A percentile compares a stretch with the other conserved stretches of the same genome.
These are phyloP conservation scores for Acipenser ruthenus DNA, from an alignment of 2,797 vertebrate species.

Conservation along the genomic window DNA sequence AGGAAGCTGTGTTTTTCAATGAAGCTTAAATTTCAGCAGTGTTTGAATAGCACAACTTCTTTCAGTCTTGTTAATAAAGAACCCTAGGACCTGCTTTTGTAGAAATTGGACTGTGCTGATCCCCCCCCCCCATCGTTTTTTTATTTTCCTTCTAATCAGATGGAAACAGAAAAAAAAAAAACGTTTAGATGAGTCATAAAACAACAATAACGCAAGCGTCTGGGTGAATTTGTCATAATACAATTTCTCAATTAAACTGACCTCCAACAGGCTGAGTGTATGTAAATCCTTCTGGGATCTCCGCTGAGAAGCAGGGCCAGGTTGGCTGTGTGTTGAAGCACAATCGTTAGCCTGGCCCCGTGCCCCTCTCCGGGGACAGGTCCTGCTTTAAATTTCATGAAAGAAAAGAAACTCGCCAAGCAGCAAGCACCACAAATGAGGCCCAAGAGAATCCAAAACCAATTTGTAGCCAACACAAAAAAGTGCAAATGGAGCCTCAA, in stretches of 20 bases:
- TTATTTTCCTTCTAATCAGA: not conserved
- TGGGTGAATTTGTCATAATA: slow-evolving; percentile 32
- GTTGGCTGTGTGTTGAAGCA: slow-evolving; percentile 42
- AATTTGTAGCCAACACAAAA: slow-evolving; percentile 47
- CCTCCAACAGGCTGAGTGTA: slow-evolving; percentile 26
- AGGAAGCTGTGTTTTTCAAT: slow-evolving; percentile 6
- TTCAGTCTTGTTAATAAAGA: slow-evolving; percentile 7
- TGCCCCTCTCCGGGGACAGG: slow-evolving; percentile 40
- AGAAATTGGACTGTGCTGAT: slow-evolving; percentile 5
- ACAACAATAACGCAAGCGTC: slow-evolving; percentile 22
- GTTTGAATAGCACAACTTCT: slow-evolving; percentile 6
- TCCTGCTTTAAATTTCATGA: slow-evolving; percentile 52
- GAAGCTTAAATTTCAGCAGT: not conserved
- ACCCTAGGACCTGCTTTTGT: not conserved
- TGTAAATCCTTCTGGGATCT: slow-evolving; percentile 43
- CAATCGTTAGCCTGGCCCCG: slow-evolving; percentile 42
- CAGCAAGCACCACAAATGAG: slow-evolving; percentile 42
- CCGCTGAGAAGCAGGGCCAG: slow-evolving; percentile 40
- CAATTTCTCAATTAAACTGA: slow-evolving; percentile 26
- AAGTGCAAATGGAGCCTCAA: slow-evolving; percentile 37
- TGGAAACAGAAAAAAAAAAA: slow-evolving; percentile 8
- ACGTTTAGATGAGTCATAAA: slow-evolving; percentile 21
- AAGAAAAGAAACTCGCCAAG: slow-evolving; percentile 45
- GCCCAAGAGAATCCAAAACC: slow-evolving; percentile 48
- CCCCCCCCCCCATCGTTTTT: too few relatives aligned